Conservation (phyloP, 1,140 invertebrate species). For the Cydia strobilella region DNA sequence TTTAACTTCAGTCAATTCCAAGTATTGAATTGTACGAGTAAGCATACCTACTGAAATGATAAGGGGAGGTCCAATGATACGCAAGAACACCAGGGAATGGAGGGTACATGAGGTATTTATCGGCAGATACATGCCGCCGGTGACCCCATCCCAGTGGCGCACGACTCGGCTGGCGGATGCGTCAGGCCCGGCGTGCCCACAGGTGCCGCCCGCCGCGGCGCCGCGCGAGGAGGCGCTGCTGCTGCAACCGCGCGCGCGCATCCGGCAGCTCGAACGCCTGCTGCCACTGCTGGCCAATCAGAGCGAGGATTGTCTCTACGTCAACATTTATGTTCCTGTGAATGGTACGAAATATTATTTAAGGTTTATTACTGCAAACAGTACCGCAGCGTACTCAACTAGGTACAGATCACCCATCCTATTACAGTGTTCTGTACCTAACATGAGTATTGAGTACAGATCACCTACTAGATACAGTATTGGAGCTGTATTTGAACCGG, state of each 20-base stretch:
- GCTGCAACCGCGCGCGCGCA: slow-evolving; percentile 88
- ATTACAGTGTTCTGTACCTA: no score
- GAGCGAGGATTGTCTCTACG: slow-evolving; percentile 98
- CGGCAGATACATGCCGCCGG: slow-evolving; percentile 94
- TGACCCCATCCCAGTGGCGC: slow-evolving; percentile 93
- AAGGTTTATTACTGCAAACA: no score
- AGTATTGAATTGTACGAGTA: no score
- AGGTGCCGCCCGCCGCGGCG: slow-evolving; percentile 85
- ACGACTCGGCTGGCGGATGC: slow-evolving; percentile 90
- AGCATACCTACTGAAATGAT: no score
- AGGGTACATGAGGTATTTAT: not conserved
- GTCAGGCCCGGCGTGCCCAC: slow-evolving; percentile 94
- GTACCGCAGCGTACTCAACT: no score
- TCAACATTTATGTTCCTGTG: slow-evolving; percentile 96
- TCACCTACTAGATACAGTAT: no score
- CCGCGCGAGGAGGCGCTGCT: slow-evolving; percentile 86
- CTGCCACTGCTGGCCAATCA: slow-evolving; percentile 92
- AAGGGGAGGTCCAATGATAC: no score
- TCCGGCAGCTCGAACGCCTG: slow-evolving; percentile 90
- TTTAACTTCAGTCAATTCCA: no score
- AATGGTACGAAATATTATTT: slow-evolving; percentile 50
- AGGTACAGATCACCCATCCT: no score
- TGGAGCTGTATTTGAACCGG: no score
- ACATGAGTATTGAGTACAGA: no score
- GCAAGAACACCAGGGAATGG: not conserved